Evolutionary conservation across 2,113 vertebrate genomes (phyloP).

Genomic region (Holacanthus passer): DNA sequence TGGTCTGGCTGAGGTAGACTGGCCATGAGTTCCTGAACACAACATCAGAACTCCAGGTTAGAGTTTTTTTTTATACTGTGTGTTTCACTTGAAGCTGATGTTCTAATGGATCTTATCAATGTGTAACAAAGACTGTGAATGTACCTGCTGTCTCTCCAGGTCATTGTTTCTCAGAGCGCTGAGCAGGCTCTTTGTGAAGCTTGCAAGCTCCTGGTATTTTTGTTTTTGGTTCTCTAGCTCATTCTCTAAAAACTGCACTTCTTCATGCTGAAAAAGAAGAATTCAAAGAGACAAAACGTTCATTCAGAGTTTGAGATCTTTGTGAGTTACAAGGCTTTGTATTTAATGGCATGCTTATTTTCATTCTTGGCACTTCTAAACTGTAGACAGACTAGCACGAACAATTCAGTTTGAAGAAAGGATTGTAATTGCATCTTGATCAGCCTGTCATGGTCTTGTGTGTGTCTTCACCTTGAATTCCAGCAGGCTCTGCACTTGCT

Average conservation of each 20-base stretch:
- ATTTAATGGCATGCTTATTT: neutral
- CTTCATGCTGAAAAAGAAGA: slow-evolving; percentile 89
- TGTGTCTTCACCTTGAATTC: slow-evolving; percentile 91
- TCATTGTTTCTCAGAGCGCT: slow-evolving; percentile 92
- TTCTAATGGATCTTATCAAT: neutral
- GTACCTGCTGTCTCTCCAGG: slow-evolving; percentile 94
- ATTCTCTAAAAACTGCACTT: slow-evolving; percentile 94
- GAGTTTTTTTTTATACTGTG: neutral
- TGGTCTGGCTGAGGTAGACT: slow-evolving; percentile 96
- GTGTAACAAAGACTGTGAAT: neutral
- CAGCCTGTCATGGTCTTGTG: neutral
- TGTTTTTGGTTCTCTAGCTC: slow-evolving; percentile 96
- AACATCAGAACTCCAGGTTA: slow-evolving; percentile 1
- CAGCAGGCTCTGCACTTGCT: slow-evolving; percentile 93
- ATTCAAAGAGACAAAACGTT: neutral
- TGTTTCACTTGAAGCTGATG: neutral
- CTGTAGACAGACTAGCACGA: neutral
- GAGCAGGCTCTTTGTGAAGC: slow-evolving; percentile 92
- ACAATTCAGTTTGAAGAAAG: slow-evolving; percentile 23
- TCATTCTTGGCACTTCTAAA: neutral
- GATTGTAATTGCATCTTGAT: slow-evolving; percentile 11
- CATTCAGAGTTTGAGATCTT: neutral
- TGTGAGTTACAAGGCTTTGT: neutral
- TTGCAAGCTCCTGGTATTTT: slow-evolving; percentile 92
- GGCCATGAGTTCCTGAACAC: slow-evolving; percentile 90